Base-by-base conservation (phyloP, 2,888 invertebrate species). In the Allygus modestus region DNA sequence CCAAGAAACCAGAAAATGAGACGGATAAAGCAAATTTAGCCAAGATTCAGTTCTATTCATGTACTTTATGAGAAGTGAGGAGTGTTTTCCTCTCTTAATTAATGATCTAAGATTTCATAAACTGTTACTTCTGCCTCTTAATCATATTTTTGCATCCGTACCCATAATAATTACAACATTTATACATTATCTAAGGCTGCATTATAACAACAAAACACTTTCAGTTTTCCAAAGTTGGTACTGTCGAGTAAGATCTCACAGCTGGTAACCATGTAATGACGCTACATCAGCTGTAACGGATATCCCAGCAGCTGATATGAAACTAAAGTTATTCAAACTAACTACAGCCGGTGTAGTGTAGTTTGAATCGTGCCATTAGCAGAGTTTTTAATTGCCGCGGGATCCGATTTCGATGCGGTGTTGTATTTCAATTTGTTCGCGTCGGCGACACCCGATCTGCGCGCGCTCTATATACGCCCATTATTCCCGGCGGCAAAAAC, bases 361-460 rank as follows among this genome's bases (percentile, higher is more conserved):
- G 43, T 77, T 77, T 17, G 77, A 77, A 51, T 77, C 77, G n/a
- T 77, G 46, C 77, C 77, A 77, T 77, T 77, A 77, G 77, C 41
- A 28, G 46, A 46, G 77, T 77, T 46, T 77, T 77, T 77, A 77
- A 77, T 77, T 77, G 77, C 77, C 41, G 77, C 77, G 28, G 28
- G 43, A 77, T 77, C 77, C 51, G 77, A 43, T 77, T 37, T 77
- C 77, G 77, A 46, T 77, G 77, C 41, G 77, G 77, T 77, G 77
- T 77, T 77, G 28, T 77, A 77, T 77, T 77, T 77, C 77, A 77
- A 77, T 77, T 77, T 77, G 77, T 51, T 77, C 77, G 77, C 77
- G 77, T 73, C 73, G 73, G 20, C 73, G 73, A 17, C 73, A 73
- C 43, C 43, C 43, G 73, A 73, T 37, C 37, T 20, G 73, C 77